Evolutionary conservation across 2,797 vertebrate genomes (phyloP).

Genomic region (Megaceryle alcyon): DNA sequence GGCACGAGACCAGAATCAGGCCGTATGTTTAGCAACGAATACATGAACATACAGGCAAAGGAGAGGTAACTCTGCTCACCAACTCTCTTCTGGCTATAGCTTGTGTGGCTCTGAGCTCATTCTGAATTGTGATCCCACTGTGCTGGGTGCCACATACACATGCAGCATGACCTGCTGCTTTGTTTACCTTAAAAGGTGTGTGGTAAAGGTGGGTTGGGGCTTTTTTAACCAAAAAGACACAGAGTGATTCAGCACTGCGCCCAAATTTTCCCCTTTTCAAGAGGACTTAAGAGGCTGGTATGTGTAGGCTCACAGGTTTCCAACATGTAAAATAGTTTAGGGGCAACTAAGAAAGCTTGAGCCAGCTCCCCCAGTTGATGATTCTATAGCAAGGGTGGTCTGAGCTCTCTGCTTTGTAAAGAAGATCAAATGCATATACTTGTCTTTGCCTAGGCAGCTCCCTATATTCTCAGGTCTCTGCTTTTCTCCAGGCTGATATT

Average conservation of each 20-base stretch:
- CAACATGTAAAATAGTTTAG: neutral
- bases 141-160: neutral
- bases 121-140: neutral
- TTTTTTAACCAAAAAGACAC: neutral
- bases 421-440: neutral
- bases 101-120: neutral
- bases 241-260: rapidly evolving
- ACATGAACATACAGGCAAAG: neutral
- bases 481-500: neutral
- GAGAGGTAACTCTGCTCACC: neutral
- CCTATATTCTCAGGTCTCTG: neutral
- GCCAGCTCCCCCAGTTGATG: neutral
- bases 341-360: neutral
- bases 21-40: neutral
- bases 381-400: neutral
- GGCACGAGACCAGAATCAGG: neutral
- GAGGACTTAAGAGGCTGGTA: neutral
- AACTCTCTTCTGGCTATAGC: neutral
- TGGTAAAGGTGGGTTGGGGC: neutral
- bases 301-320: rapidly evolving
- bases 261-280: neutral
- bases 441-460: neutral
- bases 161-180: neutral
- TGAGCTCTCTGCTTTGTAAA: neutral
- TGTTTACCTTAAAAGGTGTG: neutral